Evolutionary conservation across 2,113 vertebrate species (phyloP).

Genomic region (Heterocephalus glaber): DNA sequence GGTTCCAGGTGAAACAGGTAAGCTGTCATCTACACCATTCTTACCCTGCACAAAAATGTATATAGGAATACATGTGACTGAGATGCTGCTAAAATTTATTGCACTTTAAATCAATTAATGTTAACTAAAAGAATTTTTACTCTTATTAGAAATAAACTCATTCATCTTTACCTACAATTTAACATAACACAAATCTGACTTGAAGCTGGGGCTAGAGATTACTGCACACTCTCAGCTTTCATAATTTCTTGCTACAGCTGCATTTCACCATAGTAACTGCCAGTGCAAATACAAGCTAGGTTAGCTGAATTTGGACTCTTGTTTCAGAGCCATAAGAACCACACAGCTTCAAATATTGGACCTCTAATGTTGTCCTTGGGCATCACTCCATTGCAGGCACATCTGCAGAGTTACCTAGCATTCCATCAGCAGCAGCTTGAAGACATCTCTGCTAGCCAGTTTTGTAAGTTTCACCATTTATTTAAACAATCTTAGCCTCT

Average conservation of each 20-base stretch:
- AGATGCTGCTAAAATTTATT: not conserved
- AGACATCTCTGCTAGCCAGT: not conserved
- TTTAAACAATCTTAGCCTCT: not conserved
- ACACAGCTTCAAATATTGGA: rapidly evolving
- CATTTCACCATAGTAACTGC: not conserved
- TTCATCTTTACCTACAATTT: not conserved
- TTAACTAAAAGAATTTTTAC: not conserved
- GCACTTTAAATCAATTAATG: not conserved
- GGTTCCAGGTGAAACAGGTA: not conserved
- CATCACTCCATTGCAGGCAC: rapidly evolving
- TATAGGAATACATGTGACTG: not conserved
- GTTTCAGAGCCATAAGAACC: not conserved
- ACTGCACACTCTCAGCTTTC: not conserved
- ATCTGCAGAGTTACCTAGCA: not conserved
- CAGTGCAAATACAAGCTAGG: not conserved
- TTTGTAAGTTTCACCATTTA: not conserved
- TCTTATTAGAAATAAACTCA: not conserved
- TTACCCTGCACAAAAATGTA: not conserved
- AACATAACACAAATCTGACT: not conserved
- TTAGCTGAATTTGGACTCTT: no score
- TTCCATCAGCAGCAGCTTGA: not conserved
- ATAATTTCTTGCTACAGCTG: not conserved
- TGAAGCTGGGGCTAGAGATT: not conserved
- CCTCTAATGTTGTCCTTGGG: rapidly evolving
- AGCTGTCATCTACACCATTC: rapidly evolving